Conservation (phyloP, 2,113 vertebrate species). For the Nematolebias whitei region DNA sequence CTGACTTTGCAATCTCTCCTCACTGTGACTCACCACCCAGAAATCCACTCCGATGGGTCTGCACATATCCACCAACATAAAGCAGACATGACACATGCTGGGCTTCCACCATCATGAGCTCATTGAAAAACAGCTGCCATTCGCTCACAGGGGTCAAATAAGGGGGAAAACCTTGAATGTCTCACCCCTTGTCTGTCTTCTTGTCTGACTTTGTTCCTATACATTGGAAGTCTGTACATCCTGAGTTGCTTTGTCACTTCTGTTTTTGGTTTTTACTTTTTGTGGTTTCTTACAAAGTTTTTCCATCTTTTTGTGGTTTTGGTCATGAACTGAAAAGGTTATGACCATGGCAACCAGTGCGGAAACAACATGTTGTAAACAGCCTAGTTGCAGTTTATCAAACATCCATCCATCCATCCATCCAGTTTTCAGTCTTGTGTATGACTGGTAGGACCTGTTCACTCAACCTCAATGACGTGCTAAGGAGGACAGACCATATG, state of each 20-base stretch:
- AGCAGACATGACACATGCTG: slow-evolving; percentile 62
- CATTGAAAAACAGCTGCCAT: slow-evolving; percentile 71
- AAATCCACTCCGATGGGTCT: slow-evolving; percentile 53
- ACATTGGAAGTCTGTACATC: not conserved
- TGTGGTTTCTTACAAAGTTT: too few relatives aligned
- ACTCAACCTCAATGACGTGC: too few relatives aligned
- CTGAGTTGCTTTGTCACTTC: not conserved
- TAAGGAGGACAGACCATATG: too few relatives aligned
- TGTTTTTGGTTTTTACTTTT: too few relatives aligned
- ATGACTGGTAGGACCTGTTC: too few relatives aligned
- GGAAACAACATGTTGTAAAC: not conserved
- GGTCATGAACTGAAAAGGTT: too few relatives aligned
- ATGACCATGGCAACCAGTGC: too few relatives aligned
- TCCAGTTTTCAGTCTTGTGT: too few relatives aligned
- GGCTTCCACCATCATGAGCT: slow-evolving; percentile 71
- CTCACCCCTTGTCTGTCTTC: slow-evolving; percentile 15
- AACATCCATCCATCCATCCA: too few relatives aligned
- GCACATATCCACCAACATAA: slow-evolving; percentile 30
- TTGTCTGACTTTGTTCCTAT: slow-evolving; percentile 26
- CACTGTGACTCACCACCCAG: slow-evolving; percentile 60
- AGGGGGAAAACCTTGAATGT: slow-evolving; percentile 39
- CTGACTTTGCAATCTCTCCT: slow-evolving; percentile 67
- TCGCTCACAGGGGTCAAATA: slow-evolving; percentile 46
- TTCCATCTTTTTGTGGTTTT: too few relatives aligned
- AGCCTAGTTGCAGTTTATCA: not conserved